These are phyloP conservation scores for Metridium senile DNA, from an alignment of 92 coral and sea anemone species.

Conservation along the genomic window DNA sequence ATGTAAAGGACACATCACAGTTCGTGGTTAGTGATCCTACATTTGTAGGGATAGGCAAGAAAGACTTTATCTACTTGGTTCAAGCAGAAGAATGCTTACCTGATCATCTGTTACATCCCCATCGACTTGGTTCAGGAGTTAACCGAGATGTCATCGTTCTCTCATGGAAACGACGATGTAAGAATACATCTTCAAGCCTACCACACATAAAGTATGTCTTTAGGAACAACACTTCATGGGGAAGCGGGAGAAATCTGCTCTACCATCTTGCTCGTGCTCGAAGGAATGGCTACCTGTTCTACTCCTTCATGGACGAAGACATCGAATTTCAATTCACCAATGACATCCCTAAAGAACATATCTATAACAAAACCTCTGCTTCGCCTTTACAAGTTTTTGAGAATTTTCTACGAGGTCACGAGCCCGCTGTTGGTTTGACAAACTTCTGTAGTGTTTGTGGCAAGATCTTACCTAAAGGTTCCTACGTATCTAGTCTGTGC, in stretches of 20 bases:
- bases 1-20: constrained; percentile 17
- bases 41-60: not conserved
- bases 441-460: constrained; percentile 87
- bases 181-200: constrained; percentile 13
- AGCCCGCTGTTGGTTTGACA: constrained; percentile 86
- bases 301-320: constrained; percentile 85
- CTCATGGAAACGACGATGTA: constrained; percentile 73
- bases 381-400: constrained; percentile 74
- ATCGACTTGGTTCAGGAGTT: constrained; percentile 45
- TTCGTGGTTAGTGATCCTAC: not conserved
- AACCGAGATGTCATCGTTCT: constrained; percentile 72
- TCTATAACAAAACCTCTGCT: constrained; percentile 13
- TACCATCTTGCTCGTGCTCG: constrained; percentile 55
- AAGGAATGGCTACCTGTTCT: constrained; percentile 63
- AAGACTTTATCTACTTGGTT: constrained; percentile 65
- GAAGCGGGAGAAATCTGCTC: constrained; percentile 78
- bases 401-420: constrained; percentile 65
- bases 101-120: constrained; percentile 43
- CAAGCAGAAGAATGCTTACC: constrained; percentile 87
- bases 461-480: constrained; percentile 40
- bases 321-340: constrained; percentile 67
- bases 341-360: constrained; percentile 39
- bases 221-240: constrained; percentile 74
- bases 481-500: constrained; percentile 56
- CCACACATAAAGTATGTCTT: constrained; percentile 54